A percentile compares a stretch with the other conserved stretches of the same genome.
Evolutionary conservation across 2,797 vertebrate species (phyloP).

Genomic region (Malacoraja senta): DNA sequence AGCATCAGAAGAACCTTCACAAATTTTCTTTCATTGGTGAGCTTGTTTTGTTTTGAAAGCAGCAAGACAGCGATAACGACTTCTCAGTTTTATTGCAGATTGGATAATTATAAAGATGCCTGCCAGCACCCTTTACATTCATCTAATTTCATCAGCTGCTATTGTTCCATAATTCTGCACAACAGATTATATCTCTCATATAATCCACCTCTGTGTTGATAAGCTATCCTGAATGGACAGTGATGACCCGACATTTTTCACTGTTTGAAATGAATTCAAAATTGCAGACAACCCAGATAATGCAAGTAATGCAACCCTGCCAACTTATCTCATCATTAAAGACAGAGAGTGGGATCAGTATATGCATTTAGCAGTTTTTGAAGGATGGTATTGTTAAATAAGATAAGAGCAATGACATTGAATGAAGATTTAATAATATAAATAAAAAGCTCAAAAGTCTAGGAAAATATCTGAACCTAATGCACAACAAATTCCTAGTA

Average conservation of each 20-base stretch:
- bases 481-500: neutral
- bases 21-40: neutral
- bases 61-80: neutral
- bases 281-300: neutral
- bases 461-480: neutral
- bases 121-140: neutral
- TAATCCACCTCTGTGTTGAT: neutral
- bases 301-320: neutral
- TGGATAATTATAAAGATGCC: neutral
- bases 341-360: neutral
- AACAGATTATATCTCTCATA: neutral
- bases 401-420: neutral
- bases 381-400: neutral
- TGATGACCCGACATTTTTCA: neutral
- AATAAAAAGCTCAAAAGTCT: neutral
- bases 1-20: neutral
- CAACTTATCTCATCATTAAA: conserved; percentile 4
- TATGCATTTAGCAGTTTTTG: neutral
- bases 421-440: neutral
- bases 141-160: neutral
- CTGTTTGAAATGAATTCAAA: neutral
- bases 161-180: neutral
- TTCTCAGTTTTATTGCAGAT: neutral
- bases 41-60: neutral
- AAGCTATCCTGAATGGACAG: neutral